Base-by-base conservation (phyloP, 2,888 invertebrate genomes). In the Diaprepes abbreviatus region DNA sequence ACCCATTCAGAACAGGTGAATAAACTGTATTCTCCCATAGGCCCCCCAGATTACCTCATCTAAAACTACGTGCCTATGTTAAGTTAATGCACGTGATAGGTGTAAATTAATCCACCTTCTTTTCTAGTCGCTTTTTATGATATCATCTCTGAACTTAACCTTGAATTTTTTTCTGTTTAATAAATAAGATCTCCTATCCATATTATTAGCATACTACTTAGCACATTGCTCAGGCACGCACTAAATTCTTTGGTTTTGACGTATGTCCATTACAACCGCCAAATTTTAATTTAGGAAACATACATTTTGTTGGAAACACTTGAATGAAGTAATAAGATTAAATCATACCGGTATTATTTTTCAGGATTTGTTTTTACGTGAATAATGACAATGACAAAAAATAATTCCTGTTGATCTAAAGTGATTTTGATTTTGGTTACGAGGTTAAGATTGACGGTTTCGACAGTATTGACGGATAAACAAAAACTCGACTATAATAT, bases 91-190 rank as follows among this genome's bases (percentile, higher is more conserved):
- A 33, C 33, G 9, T 9, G 33, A 3, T 33, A 33, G 3, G 14
- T 16, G 38, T 4, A 7, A 38, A 38, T 38, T 38, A 38, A 38
- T 38, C 5, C 7, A 3, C n/a, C 14, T 50, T 7, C 17, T 0
- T 21, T 28, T 50, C 48, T 5, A 50, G 21, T 14, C 7, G 14
- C 21, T 14, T 28, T 43, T 43, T 2, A 10, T 43, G 43, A 45
- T 12, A 28, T n/a, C 28, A 50, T 28, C 28, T 50, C 12, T 50
- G 48, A 50, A 50, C 48, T 28, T 50, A 9, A 50, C 48, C 48
- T 50, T 50, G 48, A 50, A 14, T 31, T 50, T 28, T 5, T 28
- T 14, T 28, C 5, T 24, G 24, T 24, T 4, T 5, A 28, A 50
- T 24, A 24, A 17, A 38, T 38, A 6, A 12, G 12, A 28, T 14